Percentiles rank a stretch among this genome's conserved stretches.
Conservation (phyloP, 92 coral and sea anemone genomes). For the Porites cylindrica region DNA sequence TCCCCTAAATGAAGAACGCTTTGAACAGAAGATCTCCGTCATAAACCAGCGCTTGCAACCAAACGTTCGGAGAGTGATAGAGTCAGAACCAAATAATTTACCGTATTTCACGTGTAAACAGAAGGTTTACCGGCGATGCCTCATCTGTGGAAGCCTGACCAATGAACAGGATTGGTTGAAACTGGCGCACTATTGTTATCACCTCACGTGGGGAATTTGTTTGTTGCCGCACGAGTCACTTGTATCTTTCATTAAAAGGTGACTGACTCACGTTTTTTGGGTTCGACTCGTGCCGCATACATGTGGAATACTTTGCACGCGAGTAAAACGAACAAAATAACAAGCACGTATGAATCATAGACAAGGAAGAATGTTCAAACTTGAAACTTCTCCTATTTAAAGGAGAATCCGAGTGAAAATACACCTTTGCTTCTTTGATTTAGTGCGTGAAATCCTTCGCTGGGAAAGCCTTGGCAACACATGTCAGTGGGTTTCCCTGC, state of each 20-base stretch:
- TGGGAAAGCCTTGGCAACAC: too few relatives aligned
- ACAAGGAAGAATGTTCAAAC: not conserved
- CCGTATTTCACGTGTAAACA: constrained; percentile 37
- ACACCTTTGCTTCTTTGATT: too few relatives aligned
- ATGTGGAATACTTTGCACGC: not conserved
- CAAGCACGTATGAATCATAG: too few relatives aligned
- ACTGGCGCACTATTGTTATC: not conserved
- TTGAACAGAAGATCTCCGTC: not conserved
- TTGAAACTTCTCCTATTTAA: too few relatives aligned
- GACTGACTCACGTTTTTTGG: constrained; percentile 35
- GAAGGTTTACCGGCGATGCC: not conserved
- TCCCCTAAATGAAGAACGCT: not conserved
- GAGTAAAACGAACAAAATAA: not conserved
- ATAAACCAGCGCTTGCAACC: not conserved
- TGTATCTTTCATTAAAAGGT: constrained; percentile 1
- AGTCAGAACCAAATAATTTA: not conserved
- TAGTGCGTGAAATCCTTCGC: too few relatives aligned
- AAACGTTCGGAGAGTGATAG: not conserved
- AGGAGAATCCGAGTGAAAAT: too few relatives aligned
- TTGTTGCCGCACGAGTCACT: constrained; percentile 26
- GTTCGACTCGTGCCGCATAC: constrained; percentile 21
- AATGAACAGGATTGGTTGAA: constrained; percentile 9
- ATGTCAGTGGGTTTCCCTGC: too few relatives aligned
- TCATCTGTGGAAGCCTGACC: constrained; percentile 4
- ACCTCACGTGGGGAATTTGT: constrained; percentile 36